A percentile compares a stretch with the other conserved stretches of the same genome.
Conservation (phyloP, 2,113 vertebrate species). For the Himantopus leucocephalus region DNA sequence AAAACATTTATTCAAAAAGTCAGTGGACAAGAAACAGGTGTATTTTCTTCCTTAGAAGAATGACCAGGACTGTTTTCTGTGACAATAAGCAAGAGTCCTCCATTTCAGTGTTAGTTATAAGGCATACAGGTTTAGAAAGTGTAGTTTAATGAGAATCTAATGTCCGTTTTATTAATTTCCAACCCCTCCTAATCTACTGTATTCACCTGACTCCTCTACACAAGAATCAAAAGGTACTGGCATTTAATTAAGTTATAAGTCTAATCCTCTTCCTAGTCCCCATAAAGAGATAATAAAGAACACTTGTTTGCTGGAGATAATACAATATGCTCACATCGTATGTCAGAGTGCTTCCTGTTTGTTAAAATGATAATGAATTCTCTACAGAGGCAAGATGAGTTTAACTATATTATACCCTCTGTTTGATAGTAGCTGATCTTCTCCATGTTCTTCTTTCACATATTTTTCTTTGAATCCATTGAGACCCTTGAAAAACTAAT, state of each 20-base stretch:
- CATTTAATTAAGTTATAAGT: neutral
- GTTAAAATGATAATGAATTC: slow-evolving; percentile 24
- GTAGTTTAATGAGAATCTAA: neutral
- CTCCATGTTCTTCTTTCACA: neutral
- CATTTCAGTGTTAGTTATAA: neutral
- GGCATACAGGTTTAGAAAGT: neutral
- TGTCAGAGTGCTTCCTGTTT: neutral
- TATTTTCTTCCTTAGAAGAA: neutral
- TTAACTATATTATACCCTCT: neutral
- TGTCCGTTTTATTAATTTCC: neutral
- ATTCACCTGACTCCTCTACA: neutral
- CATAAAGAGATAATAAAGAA: slow-evolving; percentile 4
- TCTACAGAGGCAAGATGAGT: neutral
- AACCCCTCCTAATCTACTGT: neutral
- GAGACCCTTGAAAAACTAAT: neutral
- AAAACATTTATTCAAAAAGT: neutral
- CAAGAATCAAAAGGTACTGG: neutral
- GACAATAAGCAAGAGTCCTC: neutral
- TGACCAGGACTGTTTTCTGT: neutral
- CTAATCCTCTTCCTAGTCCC: neutral
- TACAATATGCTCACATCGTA: neutral
- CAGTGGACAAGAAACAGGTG: neutral
- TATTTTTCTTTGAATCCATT: neutral
- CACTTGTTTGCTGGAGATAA: neutral
- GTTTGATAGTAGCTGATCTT: neutral